phyloP scores from a whole-genome alignment of 2,888 invertebrate genomes.

The Lapara coniferarum region DNA sequence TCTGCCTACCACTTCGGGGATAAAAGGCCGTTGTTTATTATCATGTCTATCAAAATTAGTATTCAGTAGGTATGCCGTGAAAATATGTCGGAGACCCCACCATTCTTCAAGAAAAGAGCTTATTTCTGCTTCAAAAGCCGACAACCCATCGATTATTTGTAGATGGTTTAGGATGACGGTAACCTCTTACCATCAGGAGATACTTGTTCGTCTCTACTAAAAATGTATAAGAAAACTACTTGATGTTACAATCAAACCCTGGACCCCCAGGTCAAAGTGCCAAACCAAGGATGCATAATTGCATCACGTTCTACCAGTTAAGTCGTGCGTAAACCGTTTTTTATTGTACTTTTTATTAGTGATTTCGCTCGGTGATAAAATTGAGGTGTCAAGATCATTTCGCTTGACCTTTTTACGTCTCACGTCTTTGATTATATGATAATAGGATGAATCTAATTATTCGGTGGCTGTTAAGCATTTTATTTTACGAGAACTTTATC shows the following conservation, averaged over 20 bases:
- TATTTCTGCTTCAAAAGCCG: no score
- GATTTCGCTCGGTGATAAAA: not conserved
- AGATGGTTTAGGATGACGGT: no score
- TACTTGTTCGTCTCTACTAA: no score
- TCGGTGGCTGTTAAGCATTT: not conserved
- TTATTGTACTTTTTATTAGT: slow-evolving; percentile 12
- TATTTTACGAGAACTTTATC: not conserved
- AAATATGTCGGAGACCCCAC: no score
- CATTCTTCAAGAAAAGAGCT: no score
- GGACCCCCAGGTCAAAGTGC: not conserved
- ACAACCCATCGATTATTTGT: no score
- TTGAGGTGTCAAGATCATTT: slow-evolving; percentile 1
- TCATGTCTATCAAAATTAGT: no score
- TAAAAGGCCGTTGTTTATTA: no score
- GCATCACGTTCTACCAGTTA: slow-evolving; percentile 44
- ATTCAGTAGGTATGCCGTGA: no score
- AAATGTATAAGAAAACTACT: no score
- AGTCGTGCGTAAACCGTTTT: slow-evolving; percentile 33
- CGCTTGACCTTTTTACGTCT: slow-evolving; percentile 1
- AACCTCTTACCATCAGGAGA: no score
- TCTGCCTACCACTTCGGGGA: no score
- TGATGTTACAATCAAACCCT: not conserved
- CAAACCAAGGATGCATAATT: slow-evolving; percentile 33
- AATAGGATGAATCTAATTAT: not conserved
- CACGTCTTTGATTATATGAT: not conserved